A percentile compares a stretch with the other conserved stretches of the same genome.
These are phyloP conservation scores for Rhea pennata DNA, from an alignment of 2,113 vertebrate species.

Conservation along the genomic window DNA sequence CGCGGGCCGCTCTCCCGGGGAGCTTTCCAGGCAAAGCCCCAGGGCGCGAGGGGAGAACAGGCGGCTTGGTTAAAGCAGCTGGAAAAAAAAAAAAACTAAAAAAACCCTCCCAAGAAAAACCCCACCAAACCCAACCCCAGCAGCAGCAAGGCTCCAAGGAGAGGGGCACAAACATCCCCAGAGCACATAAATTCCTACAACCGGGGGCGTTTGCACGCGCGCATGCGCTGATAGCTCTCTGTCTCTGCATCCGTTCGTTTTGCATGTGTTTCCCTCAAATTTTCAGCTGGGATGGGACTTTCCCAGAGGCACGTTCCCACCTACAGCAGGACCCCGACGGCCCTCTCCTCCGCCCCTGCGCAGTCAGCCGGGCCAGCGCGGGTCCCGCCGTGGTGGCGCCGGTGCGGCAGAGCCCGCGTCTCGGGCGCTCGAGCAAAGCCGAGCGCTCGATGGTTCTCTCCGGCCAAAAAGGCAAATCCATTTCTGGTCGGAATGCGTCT, in stretches of 20 bases:
- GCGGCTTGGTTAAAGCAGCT: conserved; percentile 60
- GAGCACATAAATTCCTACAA: neutral
- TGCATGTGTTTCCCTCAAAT: accelerated
- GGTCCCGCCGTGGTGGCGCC: too few relatives aligned
- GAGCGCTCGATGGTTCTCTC: neutral
- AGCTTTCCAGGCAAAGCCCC: conserved; percentile 48
- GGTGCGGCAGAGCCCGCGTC: too few relatives aligned
- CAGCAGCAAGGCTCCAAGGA: conserved; percentile 7
- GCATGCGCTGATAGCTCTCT: neutral
- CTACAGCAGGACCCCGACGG: neutral
- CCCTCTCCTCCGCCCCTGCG: too few relatives aligned
- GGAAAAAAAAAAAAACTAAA: neutral
- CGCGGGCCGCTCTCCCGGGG: conserved; percentile 43
- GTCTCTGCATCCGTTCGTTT: accelerated
- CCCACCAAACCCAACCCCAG: neutral
- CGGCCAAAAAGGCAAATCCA: neutral
- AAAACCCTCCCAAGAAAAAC: neutral
- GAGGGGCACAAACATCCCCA: conserved; percentile 24
- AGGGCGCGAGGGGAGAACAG: neutral
- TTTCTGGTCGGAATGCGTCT: neutral
- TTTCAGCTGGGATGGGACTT: neutral
- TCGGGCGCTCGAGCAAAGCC: neutral
- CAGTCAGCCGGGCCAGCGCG: too few relatives aligned
- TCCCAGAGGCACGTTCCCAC: neutral
- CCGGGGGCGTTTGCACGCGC: accelerated